phyloP scores from a whole-genome alignment of 2,113 vertebrate genomes.

The Neodontobutis hainanensis region DNA sequence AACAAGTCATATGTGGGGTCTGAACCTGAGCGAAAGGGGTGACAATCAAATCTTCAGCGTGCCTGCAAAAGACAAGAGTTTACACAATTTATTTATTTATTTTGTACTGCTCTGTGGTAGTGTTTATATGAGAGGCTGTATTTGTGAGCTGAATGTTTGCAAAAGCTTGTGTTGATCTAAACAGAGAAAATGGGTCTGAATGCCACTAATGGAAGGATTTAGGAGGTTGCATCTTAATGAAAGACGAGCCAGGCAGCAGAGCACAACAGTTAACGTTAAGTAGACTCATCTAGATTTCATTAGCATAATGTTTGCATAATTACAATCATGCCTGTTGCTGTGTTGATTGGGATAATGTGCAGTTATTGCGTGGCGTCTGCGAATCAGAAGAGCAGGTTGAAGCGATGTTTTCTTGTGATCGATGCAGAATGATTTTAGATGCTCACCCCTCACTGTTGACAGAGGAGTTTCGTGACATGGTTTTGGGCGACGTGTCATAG shows the following conservation, averaged over 20 bases:
- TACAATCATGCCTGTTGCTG: slow-evolving; percentile 32
- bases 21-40: slow-evolving; percentile 94
- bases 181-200: slow-evolving; percentile 31
- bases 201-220: slow-evolving; percentile 22
- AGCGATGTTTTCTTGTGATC: slow-evolving; percentile 11
- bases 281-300: slow-evolving; percentile 49
- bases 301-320: slow-evolving; percentile 56
- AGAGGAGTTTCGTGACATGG: slow-evolving; percentile 92
- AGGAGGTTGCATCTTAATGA: slow-evolving; percentile 15
- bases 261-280: slow-evolving; percentile 28
- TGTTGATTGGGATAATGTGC: slow-evolving; percentile 46
- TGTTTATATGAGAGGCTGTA: slow-evolving; percentile 41
- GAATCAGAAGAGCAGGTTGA: slow-evolving; percentile 7
- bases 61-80: slow-evolving; percentile 71
- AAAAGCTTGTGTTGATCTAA: slow-evolving; percentile 45
- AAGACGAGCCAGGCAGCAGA: slow-evolving; percentile 34
- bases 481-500: slow-evolving; percentile 93
- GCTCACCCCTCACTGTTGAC: slow-evolving; percentile 92
- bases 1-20: slow-evolving; percentile 22
- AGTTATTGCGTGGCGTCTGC: slow-evolving; percentile 2
- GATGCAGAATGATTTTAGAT: slow-evolving; percentile 6
- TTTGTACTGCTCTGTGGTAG: slow-evolving; percentile 11
- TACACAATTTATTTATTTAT: slow-evolving; percentile 13
- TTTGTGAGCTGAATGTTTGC: slow-evolving; percentile 49
- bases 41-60: slow-evolving; percentile 92